Percentiles rank a stretch among this genome's conserved stretches.
phyloP scores from a whole-genome alignment of 2,888 invertebrate genomes.

The Argyra leucocephala region DNA sequence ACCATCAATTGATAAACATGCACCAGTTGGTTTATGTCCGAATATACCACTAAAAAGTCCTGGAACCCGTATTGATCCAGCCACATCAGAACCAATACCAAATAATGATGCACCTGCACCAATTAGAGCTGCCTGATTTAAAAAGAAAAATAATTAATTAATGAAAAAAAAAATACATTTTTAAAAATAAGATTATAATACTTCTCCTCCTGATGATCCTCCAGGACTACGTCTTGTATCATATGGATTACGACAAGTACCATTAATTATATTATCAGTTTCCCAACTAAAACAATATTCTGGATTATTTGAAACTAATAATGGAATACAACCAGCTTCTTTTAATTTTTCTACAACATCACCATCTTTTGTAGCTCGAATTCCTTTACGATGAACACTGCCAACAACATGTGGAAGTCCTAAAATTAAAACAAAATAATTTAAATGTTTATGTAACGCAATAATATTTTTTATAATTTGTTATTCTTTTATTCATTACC shows the following conservation, averaged over 20 bases:
- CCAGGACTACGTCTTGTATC: constrained; percentile 63
- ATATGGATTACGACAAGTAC: constrained; percentile 75
- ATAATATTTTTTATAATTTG: background rate
- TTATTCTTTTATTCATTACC: background rate
- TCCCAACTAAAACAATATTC: constrained; percentile 86
- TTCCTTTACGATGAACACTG: constrained; percentile 44
- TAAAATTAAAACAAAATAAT: constrained; percentile 29
- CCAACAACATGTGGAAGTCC: constrained; percentile 65
- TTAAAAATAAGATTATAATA: constrained; percentile 31
- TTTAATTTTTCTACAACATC: constrained; percentile 53
- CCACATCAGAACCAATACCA: constrained; percentile 77
- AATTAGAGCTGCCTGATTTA: constrained; percentile 55
- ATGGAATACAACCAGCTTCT: constrained; percentile 67
- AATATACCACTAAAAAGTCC: constrained; percentile 78
- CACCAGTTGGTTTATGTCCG: constrained; percentile 74
- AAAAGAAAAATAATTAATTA: background rate
- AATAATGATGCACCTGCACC: constrained; percentile 66
- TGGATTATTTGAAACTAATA: constrained; percentile 76
- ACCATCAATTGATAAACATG: constrained; percentile 50
- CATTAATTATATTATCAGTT: constrained; percentile 66
- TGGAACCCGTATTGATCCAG: constrained; percentile 79
- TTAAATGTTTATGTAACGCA: no score
- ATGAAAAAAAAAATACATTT: no score
- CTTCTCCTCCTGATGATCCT: constrained; percentile 86
- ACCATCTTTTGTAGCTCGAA: constrained; percentile 57